Evolutionary conservation across 2,888 invertebrate species (phyloP).

Genomic region (Oscheius sp.): DNA sequence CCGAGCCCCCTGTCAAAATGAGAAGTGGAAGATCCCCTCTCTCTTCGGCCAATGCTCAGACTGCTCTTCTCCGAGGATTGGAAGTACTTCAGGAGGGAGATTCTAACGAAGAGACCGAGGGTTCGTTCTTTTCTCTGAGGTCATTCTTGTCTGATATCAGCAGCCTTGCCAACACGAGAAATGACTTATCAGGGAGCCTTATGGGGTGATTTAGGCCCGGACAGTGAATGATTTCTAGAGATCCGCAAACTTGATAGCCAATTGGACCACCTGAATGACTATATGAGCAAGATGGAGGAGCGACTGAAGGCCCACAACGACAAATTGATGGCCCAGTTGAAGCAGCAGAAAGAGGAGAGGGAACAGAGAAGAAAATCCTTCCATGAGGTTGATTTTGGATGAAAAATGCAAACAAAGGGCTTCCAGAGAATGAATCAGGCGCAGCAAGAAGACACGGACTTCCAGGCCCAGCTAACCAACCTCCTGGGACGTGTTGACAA

Average conservation of each 20-base stretch:
- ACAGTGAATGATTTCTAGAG: constrained; percentile 56
- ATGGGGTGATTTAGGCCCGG: not conserved
- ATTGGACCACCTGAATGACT: constrained; percentile 72
- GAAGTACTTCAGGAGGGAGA: constrained; percentile 67
- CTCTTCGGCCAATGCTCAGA: constrained; percentile 48
- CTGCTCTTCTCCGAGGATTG: constrained; percentile 60
- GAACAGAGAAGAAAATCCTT: constrained; percentile 70
- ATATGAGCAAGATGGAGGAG: constrained; percentile 69
- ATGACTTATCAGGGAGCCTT: constrained; percentile 1
- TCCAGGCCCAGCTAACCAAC: constrained; percentile 65
- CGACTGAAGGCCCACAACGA: constrained; percentile 65
- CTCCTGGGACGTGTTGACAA: constrained; percentile 63
- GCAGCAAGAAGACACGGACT: constrained; percentile 70
- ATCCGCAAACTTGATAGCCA: constrained; percentile 72
- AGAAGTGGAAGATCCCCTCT: constrained; percentile 32
- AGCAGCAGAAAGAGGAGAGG: constrained; percentile 69
- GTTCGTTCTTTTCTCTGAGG: constrained; percentile 39
- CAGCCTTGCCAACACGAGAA: not conserved
- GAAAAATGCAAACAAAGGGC: not conserved
- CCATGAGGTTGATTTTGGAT: constrained; percentile 62
- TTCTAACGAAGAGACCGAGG: constrained; percentile 66
- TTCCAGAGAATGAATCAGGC: constrained; percentile 53
- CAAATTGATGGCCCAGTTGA: constrained; percentile 67
- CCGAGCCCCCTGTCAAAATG: constrained; percentile 48
- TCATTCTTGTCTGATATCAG: not conserved